A percentile compares a stretch with the other conserved stretches of the same genome.
These are phyloP conservation scores for Seriola dumerili DNA, from an alignment of 2,113 vertebrate genomes.

Conservation along the genomic window DNA sequence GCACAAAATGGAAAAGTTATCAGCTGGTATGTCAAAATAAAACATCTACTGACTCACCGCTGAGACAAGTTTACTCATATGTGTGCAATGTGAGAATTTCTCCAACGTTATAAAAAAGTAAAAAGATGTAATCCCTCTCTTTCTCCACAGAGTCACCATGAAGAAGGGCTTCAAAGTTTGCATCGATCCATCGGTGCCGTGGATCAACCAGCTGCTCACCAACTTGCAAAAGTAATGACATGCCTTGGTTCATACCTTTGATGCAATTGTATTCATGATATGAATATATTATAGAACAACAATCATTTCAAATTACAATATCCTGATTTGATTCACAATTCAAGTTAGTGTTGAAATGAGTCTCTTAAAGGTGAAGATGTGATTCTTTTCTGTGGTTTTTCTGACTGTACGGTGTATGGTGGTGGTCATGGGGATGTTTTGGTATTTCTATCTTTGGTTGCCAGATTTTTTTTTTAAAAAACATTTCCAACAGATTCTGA, in stretches of 20 bases:
- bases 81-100: not conserved
- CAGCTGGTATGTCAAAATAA: too few relatives aligned
- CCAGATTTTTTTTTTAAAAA: too few relatives aligned
- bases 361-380: too few relatives aligned
- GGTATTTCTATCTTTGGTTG: not conserved
- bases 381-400: too few relatives aligned
- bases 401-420: not conserved
- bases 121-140: not conserved
- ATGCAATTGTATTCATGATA: not conserved
- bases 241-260: not conserved
- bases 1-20: too few relatives aligned
- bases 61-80: not conserved
- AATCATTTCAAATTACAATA: not conserved
- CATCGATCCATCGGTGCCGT: fast-evolving
- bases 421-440: slow-evolving; percentile 2
- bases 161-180: not conserved
- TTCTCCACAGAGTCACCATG: slow-evolving; percentile 42
- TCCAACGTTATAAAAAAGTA: not conserved
- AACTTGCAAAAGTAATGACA: slow-evolving; percentile 1
- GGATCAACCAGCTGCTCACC: slow-evolving; percentile 1
- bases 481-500: too few relatives aligned
- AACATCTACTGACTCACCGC: too few relatives aligned
- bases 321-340: not conserved
- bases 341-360: not conserved
- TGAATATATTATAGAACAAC: not conserved